phyloP scores from a whole-genome alignment of 2,888 invertebrate species.

The Drosophila helvetica region DNA sequence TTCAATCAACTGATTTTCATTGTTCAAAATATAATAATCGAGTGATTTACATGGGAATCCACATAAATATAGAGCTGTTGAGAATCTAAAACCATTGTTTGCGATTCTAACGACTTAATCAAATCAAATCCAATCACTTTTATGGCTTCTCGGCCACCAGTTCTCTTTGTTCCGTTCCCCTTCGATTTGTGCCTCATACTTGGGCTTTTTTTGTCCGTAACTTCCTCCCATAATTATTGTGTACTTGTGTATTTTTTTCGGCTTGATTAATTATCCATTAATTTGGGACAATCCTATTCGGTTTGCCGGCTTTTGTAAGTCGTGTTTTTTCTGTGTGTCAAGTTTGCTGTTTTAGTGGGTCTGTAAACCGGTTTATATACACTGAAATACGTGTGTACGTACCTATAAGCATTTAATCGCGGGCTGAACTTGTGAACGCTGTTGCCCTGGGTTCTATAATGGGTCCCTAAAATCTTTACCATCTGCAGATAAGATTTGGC shows the following conservation, averaged over 20 bases:
- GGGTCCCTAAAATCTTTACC: conserved; percentile 31
- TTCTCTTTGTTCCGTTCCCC: conserved; percentile 7
- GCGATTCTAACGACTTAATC: conserved; percentile 5
- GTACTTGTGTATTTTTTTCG: conserved; percentile 4
- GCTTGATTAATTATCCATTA: conserved; percentile 31
- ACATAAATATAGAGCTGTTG: conserved; percentile 20
- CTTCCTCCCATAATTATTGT: conserved; percentile 7
- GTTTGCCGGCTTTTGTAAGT: conserved; percentile 19
- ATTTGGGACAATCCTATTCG: conserved; percentile 24
- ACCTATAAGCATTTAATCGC: no score
- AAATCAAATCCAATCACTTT: neutral
- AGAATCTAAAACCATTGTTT: conserved; percentile 50
- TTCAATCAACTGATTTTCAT: no score
- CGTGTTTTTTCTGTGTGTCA: conserved; percentile 62
- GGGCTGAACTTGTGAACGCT: neutral
- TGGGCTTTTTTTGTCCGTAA: neutral
- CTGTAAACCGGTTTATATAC: conserved; percentile 28
- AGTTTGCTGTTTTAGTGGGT: conserved; percentile 23
- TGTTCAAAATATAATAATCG: neutral
- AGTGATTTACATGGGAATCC: neutral
- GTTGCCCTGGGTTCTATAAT: conserved; percentile 24
- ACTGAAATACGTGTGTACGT: conserved; percentile 9
- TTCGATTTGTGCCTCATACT: neutral
- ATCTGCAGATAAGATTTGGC: conserved; percentile 20
- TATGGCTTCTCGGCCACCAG: conserved; percentile 23